These are phyloP conservation scores for Chrysomela aeneicollis DNA, from an alignment of 2,888 invertebrate genomes.

Conservation along the genomic window DNA sequence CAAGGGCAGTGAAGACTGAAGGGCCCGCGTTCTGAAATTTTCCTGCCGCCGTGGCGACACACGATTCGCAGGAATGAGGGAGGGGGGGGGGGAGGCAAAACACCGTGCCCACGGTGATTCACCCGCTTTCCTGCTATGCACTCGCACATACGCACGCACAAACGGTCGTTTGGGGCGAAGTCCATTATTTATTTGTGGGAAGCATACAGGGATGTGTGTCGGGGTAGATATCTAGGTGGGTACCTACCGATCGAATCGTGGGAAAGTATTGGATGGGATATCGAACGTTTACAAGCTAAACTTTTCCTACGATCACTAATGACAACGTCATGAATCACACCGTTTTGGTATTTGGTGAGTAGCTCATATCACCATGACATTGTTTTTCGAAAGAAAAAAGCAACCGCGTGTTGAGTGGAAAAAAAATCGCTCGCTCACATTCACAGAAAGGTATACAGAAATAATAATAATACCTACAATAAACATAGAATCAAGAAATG, in stretches of 20 bases:
- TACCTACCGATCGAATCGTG: neutral
- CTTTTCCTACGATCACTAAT: too few species aligned
- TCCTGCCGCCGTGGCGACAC: slow-evolving; percentile 33
- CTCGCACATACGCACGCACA: slow-evolving; percentile 14
- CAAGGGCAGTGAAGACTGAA: slow-evolving; percentile 47
- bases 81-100: slow-evolving; percentile 47
- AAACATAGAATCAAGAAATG: too few species aligned
- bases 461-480: too few species aligned
- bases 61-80: slow-evolving; percentile 49
- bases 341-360: too few species aligned
- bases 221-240: too few species aligned
- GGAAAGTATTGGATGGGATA: slow-evolving; percentile 1
- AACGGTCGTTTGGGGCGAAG: slow-evolving; percentile 14
- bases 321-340: too few species aligned
- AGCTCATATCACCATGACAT: too few species aligned
- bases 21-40: slow-evolving; percentile 44
- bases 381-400: too few species aligned
- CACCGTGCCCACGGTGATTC: slow-evolving; percentile 47
- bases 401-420: too few species aligned
- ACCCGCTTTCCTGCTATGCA: slow-evolving; percentile 43
- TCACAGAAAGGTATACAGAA: too few species aligned
- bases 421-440: too few species aligned
- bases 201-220: neutral
- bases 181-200: slow-evolving; percentile 8
- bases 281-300: too few species aligned